Evolutionary conservation across 2,888 invertebrate genomes (phyloP), one percentile per base, ranked within the genome.

Genomic region (Erannis defoliaria): DNA sequence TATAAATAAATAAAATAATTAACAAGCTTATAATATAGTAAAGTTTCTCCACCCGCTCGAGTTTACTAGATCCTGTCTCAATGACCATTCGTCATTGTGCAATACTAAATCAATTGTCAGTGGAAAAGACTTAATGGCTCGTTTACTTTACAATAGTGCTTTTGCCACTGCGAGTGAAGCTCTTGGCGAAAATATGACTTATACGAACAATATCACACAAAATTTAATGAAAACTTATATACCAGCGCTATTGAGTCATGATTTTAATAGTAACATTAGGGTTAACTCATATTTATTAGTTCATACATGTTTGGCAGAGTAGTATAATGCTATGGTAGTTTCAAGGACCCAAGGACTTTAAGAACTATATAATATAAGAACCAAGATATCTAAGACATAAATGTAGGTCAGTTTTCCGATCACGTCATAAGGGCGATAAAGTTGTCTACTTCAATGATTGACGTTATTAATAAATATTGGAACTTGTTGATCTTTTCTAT

Each of bases 11-110:
- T 21, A n/a, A 21, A 12, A n/a, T 48, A 59, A 46, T 53, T 40
- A 29, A 6, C 45, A 42, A 26, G 4, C 5, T 49, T 10, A 14
- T 9, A 48, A 48, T 53, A 48, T 29, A 49, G 42, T 33, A 42
- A 19, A 21, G 46, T 60, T 54, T 42, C 33, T 38, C 26, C 48
- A 54, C 54, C 35, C 54, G 59, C n/a, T 48, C 10, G 8, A 42
- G 23, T 48, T 48, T 59, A 60, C 26, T 60, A 42, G 8, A 48
- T 40, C 40, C 49, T 58, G 46, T 33, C 38, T 29, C 26, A 12
- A 16, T 53, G 37, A 33, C 31, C 59, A 53, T 53, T 59, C 31
- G 26, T 33, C 42, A 54, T 53, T 53, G 16, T 19, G 38, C 14
- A 60, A 60, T 23, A 53, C 10, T 35, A 18, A 21, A 31, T 10